Evolutionary conservation across 1,140 invertebrate species (phyloP), one percentile per base, ranked within the genome.

Genomic region (Heliconius hermathena): DNA sequence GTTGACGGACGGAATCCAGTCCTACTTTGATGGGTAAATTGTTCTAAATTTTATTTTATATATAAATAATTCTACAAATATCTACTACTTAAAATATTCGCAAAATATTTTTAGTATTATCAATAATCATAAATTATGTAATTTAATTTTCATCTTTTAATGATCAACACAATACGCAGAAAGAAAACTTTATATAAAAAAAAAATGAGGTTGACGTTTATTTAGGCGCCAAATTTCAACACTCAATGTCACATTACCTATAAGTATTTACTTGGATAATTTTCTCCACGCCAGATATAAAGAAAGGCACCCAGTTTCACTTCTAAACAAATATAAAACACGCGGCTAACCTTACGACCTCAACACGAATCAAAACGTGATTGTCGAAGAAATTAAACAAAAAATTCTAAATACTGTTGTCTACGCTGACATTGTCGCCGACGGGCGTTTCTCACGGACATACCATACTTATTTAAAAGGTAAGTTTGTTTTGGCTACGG

Each of bases 391-490:
- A 81, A 83, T 81, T 81, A 83, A 79, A 83, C 60, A 83, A 82
- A 83, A 81, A 38, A 29, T 57, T 66, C 22, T 76, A 70, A 76
- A 33, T 66, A 70, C 57, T 71, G 73, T 79, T 79, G 36, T 74
- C 76, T 74, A 72, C 73, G 33, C 5, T 38, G 33, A 16, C 57
- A 81, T 81, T 90, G 88, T 89, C 86, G 86, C 89, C 89, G 86
- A 83, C 78, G 86, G 88, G 89, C 80, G 74, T 86, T 90, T 90
- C 89, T 86, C 89, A 90, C 87, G 86, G 82, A 20, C 20, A 3
- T 26, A 26, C 29, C 22, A 41, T 74, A 29, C 49, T 52, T 8
- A 20, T n/a, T 54, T 8, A 26, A 54, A 74, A 20, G 46, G 11
- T 16, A 29, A 26, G 22, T 66, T 60, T 26, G 22, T 26, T 66